Conservation (phyloP, 1,140 invertebrate species). For the Bactericera cockerelli region DNA sequence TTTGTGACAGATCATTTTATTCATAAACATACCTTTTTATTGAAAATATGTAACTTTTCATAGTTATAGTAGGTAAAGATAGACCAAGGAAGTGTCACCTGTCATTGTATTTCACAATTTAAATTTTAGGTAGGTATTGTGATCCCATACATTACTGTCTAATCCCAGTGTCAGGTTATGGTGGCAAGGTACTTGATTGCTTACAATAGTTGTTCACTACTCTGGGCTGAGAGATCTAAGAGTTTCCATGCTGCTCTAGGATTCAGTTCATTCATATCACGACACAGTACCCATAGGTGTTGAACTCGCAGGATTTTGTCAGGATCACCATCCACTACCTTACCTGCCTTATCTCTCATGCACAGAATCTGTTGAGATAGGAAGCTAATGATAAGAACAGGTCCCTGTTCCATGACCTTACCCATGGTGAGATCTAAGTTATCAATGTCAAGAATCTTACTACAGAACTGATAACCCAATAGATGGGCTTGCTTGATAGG, state of each 20-base stretch:
- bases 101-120: too few relatives aligned
- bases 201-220: slow-evolving; percentile 79
- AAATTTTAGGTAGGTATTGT: too few relatives aligned
- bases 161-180: too few relatives aligned
- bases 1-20: too few relatives aligned
- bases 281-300: slow-evolving; percentile 95
- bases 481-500: slow-evolving; percentile 77
- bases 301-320: slow-evolving; percentile 89
- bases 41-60: too few relatives aligned
- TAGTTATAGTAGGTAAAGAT: too few relatives aligned
- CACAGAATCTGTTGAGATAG: slow-evolving; percentile 92
- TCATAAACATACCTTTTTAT: too few relatives aligned
- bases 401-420: slow-evolving; percentile 98
- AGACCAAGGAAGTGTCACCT: too few relatives aligned
- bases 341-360: slow-evolving; percentile 63
- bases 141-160: too few relatives aligned
- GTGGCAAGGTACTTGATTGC: too few relatives aligned
- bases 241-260: slow-evolving; percentile 91
- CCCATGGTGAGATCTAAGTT: slow-evolving; percentile 93
- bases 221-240: slow-evolving; percentile 78
- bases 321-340: slow-evolving; percentile 87
- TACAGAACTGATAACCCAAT: slow-evolving; percentile 61
- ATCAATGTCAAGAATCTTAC: slow-evolving; percentile 85
- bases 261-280: slow-evolving; percentile 86
- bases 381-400: slow-evolving; percentile 90